Base-by-base conservation (phyloP, 2,888 invertebrate genomes). In the Eumacrocentrus americanus region DNA sequence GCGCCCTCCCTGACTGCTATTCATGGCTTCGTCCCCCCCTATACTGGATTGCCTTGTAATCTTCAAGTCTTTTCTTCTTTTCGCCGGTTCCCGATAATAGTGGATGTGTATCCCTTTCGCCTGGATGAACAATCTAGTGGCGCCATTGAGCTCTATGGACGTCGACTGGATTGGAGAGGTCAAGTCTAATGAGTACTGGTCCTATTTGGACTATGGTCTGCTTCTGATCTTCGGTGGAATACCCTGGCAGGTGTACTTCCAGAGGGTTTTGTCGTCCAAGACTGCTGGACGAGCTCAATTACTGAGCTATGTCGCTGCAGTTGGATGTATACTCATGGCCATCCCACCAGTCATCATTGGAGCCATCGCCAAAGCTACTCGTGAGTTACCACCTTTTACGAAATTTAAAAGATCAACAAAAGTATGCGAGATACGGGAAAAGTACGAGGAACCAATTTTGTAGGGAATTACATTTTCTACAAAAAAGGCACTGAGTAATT, bases 91-190 rank as follows among this genome's bases (percentile, higher is more conserved):
- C 50, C 1, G 63, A 58, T 76, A 83, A 35, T 79, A 89, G 81
- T 98, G 98, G 98, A 89, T 98, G 88, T 95, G 97, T 80, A 95
- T 98, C 67, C 98, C 98, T 0, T 98, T 97, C 79, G 95, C 97
- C 9, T 91, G 96, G 91, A 84, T 88, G 64, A 91, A 95, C 82
- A 89, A 91, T 14, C 91, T 92, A 75, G 96, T 97, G 9, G 85
- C 88, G 74, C 89, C 94, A 16, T 86, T 96, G 65, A 86, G 91
- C 64, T 88, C 89, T 38, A 89, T 91, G 86, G 89, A 92, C 22
- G 90, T 91, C 54, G 93, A 95, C 78, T 96, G 95, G 95, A 91
- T 96, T 66, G 96, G 96, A 1, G 82, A 84, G 54, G 84, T 96
- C 9, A 87, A 90, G 0, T 82, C 88, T 0, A 82, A 85, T 1